Evolutionary conservation across 2,888 invertebrate genomes (phyloP).

Genomic region (Drosophila niveifrons): DNA sequence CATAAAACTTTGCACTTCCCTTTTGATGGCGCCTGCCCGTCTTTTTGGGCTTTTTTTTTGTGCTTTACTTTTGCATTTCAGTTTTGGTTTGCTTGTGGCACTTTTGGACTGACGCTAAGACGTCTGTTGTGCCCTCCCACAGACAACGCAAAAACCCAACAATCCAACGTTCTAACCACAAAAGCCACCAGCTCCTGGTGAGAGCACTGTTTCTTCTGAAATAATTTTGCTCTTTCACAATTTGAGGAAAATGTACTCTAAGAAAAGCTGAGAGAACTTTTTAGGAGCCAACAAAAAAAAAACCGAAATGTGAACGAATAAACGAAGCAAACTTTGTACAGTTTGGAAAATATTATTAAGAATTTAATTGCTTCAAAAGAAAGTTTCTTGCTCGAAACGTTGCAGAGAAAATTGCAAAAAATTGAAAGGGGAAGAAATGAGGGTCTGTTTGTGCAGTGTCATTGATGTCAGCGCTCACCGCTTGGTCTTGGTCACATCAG

Average conservation of each 20-base stretch:
- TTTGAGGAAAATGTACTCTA: slow-evolving; percentile 39
- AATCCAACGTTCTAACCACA: slow-evolving; percentile 12
- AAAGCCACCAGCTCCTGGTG: slow-evolving; percentile 8
- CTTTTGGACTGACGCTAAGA: slow-evolving; percentile 40
- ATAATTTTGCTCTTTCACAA: slow-evolving; percentile 53
- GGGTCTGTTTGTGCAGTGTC: slow-evolving; percentile 44
- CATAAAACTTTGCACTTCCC: slow-evolving; percentile 63
- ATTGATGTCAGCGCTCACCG: slow-evolving; percentile 14
- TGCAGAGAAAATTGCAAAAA: slow-evolving; percentile 25
- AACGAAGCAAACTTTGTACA: slow-evolving; percentile 44
- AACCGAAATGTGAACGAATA: slow-evolving; percentile 6
- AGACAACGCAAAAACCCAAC: slow-evolving; percentile 2
- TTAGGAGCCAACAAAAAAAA: slow-evolving; percentile 16
- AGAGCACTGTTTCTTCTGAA: slow-evolving; percentile 32
- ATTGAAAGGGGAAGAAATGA: slow-evolving; percentile 29
- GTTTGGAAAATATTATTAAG: slow-evolving; percentile 48
- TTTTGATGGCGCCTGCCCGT: slow-evolving; percentile 34
- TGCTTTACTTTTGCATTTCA: slow-evolving; percentile 18
- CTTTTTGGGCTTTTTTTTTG: slow-evolving; percentile 9
- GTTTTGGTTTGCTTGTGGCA: slow-evolving; percentile 31
- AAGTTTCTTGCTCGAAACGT: slow-evolving; percentile 31
- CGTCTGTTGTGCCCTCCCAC: slow-evolving; percentile 19
- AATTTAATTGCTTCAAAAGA: slow-evolving; percentile 58
- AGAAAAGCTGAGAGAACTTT: slow-evolving; percentile 43
- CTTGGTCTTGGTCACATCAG: slow-evolving; percentile 24